These are phyloP conservation scores for Tenthredo distinguenda DNA, from an alignment of 2,888 invertebrate genomes.

Conservation along the genomic window DNA sequence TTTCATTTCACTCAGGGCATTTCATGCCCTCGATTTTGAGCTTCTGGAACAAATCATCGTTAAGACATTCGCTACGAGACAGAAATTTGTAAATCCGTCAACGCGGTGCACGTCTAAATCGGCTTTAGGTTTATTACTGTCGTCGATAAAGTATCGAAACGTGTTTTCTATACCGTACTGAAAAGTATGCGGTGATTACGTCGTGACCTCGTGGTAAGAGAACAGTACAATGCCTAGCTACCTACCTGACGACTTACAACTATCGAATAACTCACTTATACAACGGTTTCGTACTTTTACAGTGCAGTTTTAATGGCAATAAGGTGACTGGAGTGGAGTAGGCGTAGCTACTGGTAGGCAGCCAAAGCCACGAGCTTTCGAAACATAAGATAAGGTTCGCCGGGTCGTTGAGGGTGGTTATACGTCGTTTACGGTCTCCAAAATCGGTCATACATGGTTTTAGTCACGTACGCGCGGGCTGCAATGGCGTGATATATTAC, in stretches of 20 bases:
- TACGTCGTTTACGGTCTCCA: not conserved
- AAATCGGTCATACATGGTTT: slow-evolving; percentile 4
- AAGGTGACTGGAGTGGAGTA: not conserved
- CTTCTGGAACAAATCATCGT: not conserved
- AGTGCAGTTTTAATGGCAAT: not conserved
- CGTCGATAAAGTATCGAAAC: slow-evolving; percentile 11
- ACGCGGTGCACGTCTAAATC: not conserved
- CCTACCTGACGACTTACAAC: not conserved
- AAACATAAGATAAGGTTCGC: slow-evolving; percentile 3
- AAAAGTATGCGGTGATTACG: slow-evolving; percentile 14
- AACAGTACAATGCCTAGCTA: not conserved
- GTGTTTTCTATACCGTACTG: not conserved
- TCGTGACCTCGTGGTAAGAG: not conserved
- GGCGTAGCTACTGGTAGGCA: not conserved
- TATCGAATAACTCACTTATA: not conserved
- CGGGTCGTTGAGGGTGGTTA: not conserved
- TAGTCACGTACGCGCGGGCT: slow-evolving; percentile 4
- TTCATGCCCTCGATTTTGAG: not conserved
- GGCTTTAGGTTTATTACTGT: not conserved
- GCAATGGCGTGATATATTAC: not conserved
- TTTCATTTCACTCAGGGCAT: not conserved
- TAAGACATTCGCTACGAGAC: no score
- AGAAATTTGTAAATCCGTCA: no score
- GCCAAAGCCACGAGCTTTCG: not conserved
- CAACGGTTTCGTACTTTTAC: not conserved